These are phyloP conservation scores for Meloidogyne hapla DNA, from an alignment of 1,140 invertebrate species.

Conservation along the genomic window DNA sequence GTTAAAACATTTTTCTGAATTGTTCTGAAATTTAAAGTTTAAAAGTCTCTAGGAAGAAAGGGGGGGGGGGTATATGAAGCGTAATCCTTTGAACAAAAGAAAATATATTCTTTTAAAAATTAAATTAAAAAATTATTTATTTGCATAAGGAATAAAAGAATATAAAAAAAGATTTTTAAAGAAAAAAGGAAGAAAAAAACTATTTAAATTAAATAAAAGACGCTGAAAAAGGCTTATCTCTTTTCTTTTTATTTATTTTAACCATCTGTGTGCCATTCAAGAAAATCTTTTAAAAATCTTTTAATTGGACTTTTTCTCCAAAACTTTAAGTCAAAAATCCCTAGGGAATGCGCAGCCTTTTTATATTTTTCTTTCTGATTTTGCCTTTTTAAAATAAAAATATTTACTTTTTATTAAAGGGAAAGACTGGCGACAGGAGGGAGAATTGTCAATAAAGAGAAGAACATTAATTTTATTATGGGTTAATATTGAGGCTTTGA, in stretches of 20 bases:
- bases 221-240: background rate
- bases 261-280: constrained; percentile 2
- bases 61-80: too few relatives aligned
- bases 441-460: background rate
- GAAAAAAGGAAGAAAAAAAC: background rate
- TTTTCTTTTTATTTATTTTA: background rate
- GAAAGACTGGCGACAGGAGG: background rate
- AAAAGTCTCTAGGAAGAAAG: too few relatives aligned
- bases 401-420: background rate
- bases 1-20: too few relatives aligned
- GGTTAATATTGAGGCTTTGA: too few relatives aligned
- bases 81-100: too few relatives aligned
- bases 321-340: background rate
- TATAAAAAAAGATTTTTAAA: background rate
- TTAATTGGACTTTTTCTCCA: background rate
- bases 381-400: background rate
- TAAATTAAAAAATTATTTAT: too few relatives aligned
- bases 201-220: too few relatives aligned
- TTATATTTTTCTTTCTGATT: background rate
- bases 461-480: too few relatives aligned
- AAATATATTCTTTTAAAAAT: too few relatives aligned
- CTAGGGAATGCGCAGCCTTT: background rate
- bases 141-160: too few relatives aligned
- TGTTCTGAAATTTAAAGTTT: too few relatives aligned
- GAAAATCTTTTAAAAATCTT: background rate